Evolutionary conservation across 2,888 invertebrate species (phyloP).

Genomic region (Pinctada fucata): DNA sequence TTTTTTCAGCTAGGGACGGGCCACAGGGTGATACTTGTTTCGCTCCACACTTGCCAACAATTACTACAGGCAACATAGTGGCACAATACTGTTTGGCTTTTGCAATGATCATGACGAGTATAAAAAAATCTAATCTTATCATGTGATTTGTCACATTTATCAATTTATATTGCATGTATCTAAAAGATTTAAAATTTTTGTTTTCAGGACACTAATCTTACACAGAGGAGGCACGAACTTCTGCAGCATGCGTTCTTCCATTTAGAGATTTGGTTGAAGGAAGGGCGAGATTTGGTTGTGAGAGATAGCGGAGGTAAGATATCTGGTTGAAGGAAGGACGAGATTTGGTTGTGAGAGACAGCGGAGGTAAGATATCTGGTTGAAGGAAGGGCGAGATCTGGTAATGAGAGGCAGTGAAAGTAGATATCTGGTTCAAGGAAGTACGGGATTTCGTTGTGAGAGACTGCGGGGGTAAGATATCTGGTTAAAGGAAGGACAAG

Average conservation of each 20-base stretch:
- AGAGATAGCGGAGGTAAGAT: slow-evolving; percentile 95
- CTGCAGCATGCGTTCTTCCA: slow-evolving; percentile 93
- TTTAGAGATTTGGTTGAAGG: slow-evolving; percentile 90
- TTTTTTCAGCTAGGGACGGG: too few relatives aligned
- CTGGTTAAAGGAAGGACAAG: slow-evolving; percentile 91
- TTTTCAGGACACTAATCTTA: slow-evolving; percentile 64
- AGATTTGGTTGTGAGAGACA: slow-evolving; percentile 94
- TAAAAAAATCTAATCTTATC: too few relatives aligned
- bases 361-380: slow-evolving; percentile 86
- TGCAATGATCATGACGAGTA: too few relatives aligned
- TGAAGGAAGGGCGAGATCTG: background rate
- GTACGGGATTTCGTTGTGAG: slow-evolving; percentile 93
- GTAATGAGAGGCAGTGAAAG: slow-evolving; percentile 16
- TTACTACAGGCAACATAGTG: too few relatives aligned
- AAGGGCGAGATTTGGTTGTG: slow-evolving; percentile 92
- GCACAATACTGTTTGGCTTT: too few relatives aligned
- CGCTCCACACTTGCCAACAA: too few relatives aligned
- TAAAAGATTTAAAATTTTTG: slow-evolving; percentile 4
- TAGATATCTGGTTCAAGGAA: slow-evolving; percentile 84
- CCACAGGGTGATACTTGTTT: too few relatives aligned
- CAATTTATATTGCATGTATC: too few relatives aligned
- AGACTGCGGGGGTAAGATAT: slow-evolving; percentile 96
- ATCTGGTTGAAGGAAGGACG: slow-evolving; percentile 89
- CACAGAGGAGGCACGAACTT: slow-evolving; percentile 76
- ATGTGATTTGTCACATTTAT: too few relatives aligned